Evolutionary conservation across 2,888 invertebrate species (phyloP), one percentile per base, ranked within the genome.

Genomic region (Orchestes rusci): DNA sequence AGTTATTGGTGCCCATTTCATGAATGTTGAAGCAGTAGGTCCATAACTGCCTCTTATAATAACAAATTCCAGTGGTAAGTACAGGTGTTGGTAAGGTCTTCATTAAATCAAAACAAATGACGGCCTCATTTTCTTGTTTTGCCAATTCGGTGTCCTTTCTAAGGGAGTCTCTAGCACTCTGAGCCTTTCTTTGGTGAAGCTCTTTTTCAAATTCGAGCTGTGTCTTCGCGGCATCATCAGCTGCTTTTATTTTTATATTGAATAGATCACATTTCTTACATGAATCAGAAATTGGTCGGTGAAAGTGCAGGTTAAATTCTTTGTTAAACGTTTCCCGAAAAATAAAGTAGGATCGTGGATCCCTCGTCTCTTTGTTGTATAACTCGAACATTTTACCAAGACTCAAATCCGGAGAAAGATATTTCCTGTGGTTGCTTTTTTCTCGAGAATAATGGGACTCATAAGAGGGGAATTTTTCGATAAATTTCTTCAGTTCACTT

Each of bases 11-110:
- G 7, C 10, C 7, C 7, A 23, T 7, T 8, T 23, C 7, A 23
- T 23, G 27, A 23, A 23, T 23, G n/a, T 23, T 5, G 17, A 59
- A 50, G 43, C 54, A 56, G 45, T 53, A 57, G 17, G 54, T 56
- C 56, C 57, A 59, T n/a, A 58, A 38, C 36, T 58, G 55, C 33
- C 56, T 51, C 46, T 58, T 57, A 41, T 58, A 58, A 48, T 58
- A 57, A 19, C 36, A 39, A 20, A 56, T 48, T 35, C 55, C 55
- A 23, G 56, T 55, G 20, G 50, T 49, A 28, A 57, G 18, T 17
- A 55, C 54, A 19, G 58, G 58, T 33, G 56, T 58, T n/a, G 57
- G 53, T 35, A 56, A 43, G 30, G 57, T 57, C 43, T 56, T 58
- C 54, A 56, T 56, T 17, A 59, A 42, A 38, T 57, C 57, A 50